Base-by-base conservation (phyloP, 2,888 invertebrate genomes). In the Synergus itoensis region DNA sequence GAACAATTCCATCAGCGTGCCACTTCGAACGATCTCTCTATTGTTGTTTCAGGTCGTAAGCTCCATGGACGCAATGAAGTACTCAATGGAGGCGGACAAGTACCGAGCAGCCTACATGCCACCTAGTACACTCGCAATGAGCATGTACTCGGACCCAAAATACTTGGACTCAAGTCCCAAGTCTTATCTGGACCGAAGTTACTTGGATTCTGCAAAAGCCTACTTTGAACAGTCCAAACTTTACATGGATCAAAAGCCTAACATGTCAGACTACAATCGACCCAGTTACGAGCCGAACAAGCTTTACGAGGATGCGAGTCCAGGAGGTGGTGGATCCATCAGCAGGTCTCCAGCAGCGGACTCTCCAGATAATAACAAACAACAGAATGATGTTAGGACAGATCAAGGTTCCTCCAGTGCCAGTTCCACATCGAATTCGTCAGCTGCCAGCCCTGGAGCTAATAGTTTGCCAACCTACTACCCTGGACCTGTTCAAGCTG, bases 11-110 rank as follows among this genome's bases (percentile, higher is more conserved):
- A 65, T 65, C 18, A 67, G 45, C 1, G 41, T 45, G 67, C 45
- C 69, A 69, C 48, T 69, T 69, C 45, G 21, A 69, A 69, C 69
- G 69, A 48, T 69, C 21, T 69, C 16, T 69, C 48, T 48, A 48
- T 69, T 69, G 69, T 73, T 93, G 91, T 94, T 94, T 0, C 94
- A 96, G 96, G 95, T 96, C 81, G 95, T 95, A 9, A 95, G 95
- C 76, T 94, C 96, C 83, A 96, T 96, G 96, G 96, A 96, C 89
- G 94, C 95, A 18, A 96, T 96, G 95, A 96, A 96, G 89, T 96
- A 96, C 90, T 95, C 96, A 12, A 94, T 96, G 93, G 96, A 96
- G 85, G 95, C 95, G 0, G 96, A 96, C 87, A 96, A 96, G 87
- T 96, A 96, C 91, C 94, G 96, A 77, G 95, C 95, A 36, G 93